Percentiles rank a stretch among this genome's conserved stretches.
Evolutionary conservation across 2,888 invertebrate genomes (phyloP).

Genomic region (Synergus laeviventris): DNA sequence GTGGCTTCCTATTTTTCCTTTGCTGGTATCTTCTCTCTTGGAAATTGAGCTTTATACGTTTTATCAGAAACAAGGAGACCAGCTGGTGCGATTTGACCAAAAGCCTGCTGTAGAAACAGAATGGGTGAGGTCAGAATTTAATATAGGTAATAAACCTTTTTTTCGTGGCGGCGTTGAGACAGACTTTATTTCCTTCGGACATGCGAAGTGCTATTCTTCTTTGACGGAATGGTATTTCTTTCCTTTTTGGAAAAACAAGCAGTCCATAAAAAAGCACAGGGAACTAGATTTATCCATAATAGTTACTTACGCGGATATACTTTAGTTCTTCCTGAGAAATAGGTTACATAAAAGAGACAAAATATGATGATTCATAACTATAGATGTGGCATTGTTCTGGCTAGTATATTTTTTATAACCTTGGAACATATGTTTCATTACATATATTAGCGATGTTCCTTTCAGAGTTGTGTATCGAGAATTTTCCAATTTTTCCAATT

Average conservation of each 20-base stretch:
- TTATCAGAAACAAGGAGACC: conserved; percentile 49
- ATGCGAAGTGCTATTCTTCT: conserved; percentile 6
- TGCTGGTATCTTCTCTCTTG: conserved; percentile 34
- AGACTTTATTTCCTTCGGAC: conserved; percentile 20
- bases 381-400: neutral
- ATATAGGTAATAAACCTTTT: conserved; percentile 51
- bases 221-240: neutral
- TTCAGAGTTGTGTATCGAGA: no score
- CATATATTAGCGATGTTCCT: no score
- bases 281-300: conserved; percentile 38
- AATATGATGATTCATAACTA: conserved; percentile 38
- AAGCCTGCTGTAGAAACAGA: conserved; percentile 4
- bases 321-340: conserved; percentile 10
- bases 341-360: conserved; percentile 25
- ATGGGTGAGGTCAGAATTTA: conserved; percentile 45
- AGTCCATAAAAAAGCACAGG: conserved; percentile 29
- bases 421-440: no score
- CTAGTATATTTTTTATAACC: neutral
- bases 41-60: conserved; percentile 53
- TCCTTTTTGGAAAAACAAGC: neutral
- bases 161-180: neutral
- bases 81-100: conserved; percentile 41
- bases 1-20: conserved; percentile 18
- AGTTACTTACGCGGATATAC: conserved; percentile 22
- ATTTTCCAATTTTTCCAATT: no score